These are phyloP conservation scores for Elgaria multicarinata DNA, from an alignment of 2,113 vertebrate species.

Conservation along the genomic window DNA sequence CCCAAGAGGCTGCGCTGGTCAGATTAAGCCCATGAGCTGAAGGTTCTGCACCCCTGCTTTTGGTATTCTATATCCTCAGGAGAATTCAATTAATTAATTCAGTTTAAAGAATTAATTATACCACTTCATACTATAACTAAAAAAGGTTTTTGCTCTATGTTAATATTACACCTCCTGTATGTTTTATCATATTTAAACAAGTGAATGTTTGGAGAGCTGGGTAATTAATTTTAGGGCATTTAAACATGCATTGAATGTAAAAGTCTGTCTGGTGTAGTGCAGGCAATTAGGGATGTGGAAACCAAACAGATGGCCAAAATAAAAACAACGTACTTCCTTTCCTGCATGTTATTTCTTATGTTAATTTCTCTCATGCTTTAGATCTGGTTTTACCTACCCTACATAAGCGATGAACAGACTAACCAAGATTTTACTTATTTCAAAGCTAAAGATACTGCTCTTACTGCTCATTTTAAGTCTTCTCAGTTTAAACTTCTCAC, in stretches of 20 bases:
- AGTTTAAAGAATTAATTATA: background rate
- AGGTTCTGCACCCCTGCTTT: background rate
- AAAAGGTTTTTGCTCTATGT: background rate
- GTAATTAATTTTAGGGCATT: conserved; percentile 15
- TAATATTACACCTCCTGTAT: background rate
- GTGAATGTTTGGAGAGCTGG: conserved; percentile 1
- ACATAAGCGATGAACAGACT: background rate
- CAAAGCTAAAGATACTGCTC: background rate
- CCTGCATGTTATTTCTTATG: conserved; percentile 7
- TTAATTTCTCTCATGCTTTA: conserved; percentile 13
- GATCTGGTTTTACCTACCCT: background rate
- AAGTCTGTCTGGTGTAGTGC: background rate
- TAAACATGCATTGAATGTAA: conserved; percentile 11
- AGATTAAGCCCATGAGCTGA: too few relatives aligned
- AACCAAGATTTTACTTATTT: background rate
- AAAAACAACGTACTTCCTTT: conserved; percentile 12
- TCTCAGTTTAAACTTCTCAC: background rate
- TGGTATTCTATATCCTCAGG: background rate
- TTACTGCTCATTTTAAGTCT: background rate
- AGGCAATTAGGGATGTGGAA: background rate
- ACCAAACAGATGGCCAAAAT: conserved; percentile 8
- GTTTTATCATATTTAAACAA: conserved; percentile 25
- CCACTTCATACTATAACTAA: background rate
- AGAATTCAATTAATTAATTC: background rate
- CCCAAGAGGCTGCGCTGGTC: too few relatives aligned